Evolutionary conservation across 2,888 invertebrate genomes (phyloP).

Genomic region (Agriopis leucophaearia): DNA sequence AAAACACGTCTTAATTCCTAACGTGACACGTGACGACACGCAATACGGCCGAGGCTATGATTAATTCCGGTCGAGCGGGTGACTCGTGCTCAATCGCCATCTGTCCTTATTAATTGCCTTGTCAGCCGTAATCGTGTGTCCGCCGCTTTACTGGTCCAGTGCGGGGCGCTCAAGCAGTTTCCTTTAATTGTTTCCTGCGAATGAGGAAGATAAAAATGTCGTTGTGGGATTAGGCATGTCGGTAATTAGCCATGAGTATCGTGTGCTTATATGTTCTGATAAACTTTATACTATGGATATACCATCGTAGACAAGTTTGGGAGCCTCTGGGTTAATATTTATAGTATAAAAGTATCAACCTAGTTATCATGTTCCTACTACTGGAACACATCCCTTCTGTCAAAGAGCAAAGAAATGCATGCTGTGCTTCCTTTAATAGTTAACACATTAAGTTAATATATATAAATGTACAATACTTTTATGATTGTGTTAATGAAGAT

Average conservation of each 20-base stretch:
- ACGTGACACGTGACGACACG: conserved; percentile 54
- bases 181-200: conserved; percentile 59
- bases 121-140: conserved; percentile 82
- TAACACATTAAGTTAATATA: no score
- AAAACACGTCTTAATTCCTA: conserved; percentile 35
- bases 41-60: conserved; percentile 74
- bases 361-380: no score
- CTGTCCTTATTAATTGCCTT: conserved; percentile 86
- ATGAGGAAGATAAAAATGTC: conserved; percentile 35
- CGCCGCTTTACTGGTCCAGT: conserved; percentile 69
- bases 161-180: conserved; percentile 54
- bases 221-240: conserved; percentile 27
- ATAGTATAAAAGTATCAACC: no score
- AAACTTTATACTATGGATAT: background rate
- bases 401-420: no score
- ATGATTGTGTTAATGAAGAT: no score
- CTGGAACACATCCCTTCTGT: no score
- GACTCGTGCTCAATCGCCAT: conserved; percentile 85
- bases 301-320: no score
- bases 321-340: no score
- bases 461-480: no score
- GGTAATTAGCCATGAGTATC: conserved; percentile 13
- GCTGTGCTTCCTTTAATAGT: no score
- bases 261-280: conserved; percentile 4
- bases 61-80: conserved; percentile 81